Percentiles rank a stretch among this genome's conserved stretches.
Conservation (phyloP, 2,888 invertebrate species). For the Mechanitis messenoides region DNA sequence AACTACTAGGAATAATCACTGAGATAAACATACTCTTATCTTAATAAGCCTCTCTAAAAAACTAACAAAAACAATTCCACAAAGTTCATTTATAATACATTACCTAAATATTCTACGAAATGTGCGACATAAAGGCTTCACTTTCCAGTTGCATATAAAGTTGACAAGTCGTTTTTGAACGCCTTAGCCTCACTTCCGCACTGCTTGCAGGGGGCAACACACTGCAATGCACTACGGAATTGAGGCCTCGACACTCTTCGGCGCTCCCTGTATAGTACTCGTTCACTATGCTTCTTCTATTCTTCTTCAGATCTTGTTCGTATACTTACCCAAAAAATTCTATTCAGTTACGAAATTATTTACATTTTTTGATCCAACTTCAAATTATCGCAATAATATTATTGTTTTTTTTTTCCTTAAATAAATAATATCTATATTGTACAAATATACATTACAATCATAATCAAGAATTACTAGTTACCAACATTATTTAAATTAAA, state of each 20-base stretch:
- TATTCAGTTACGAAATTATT: background rate
- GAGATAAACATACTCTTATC: too few relatives aligned
- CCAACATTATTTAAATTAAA: too few relatives aligned
- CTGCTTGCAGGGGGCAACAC: constrained; percentile 91
- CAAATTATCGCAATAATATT: too few relatives aligned
- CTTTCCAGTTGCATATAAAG: constrained; percentile 16
- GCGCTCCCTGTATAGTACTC: constrained; percentile 34
- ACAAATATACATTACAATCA: too few relatives aligned
- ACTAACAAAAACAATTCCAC: background rate
- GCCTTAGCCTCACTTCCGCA: constrained; percentile 91
- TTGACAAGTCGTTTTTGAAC: constrained; percentile 50
- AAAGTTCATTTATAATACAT: background rate
- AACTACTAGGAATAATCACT: too few relatives aligned
- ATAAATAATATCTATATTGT: too few relatives aligned
- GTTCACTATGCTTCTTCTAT: constrained; percentile 21
- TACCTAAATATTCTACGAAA: background rate
- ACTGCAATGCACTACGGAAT: constrained; percentile 99
- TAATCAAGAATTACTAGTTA: too few relatives aligned
- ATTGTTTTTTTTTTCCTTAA: too few relatives aligned
- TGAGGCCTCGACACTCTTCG: constrained; percentile 82
- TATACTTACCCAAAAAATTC: constrained; percentile 4
- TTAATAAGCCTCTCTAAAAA: too few relatives aligned
- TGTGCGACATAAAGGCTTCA: background rate
- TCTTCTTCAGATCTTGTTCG: constrained; percentile 13
- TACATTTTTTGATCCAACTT: background rate